phyloP scores from a whole-genome alignment of 2,888 invertebrate species.

The Machimus rusticus region DNA sequence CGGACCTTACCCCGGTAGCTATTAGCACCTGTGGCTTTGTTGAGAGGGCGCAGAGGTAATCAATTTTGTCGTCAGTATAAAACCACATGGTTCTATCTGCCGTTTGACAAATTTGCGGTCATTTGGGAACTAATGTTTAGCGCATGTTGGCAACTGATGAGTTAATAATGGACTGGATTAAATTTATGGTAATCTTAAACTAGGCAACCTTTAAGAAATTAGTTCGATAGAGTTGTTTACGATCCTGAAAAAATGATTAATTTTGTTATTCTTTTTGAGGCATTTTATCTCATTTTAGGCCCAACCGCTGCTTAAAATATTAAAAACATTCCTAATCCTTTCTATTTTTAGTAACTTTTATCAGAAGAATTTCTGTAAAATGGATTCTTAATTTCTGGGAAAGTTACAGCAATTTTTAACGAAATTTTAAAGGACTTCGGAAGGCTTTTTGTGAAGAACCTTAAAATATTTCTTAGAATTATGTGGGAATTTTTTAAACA shows the following conservation, averaged over 20 bases:
- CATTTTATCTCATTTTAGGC: background rate
- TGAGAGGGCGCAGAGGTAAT: background rate
- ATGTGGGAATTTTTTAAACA: too few relatives aligned
- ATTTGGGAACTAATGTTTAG: background rate
- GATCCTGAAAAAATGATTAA: background rate
- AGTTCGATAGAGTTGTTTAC: background rate
- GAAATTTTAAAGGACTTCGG: background rate
- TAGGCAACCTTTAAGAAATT: background rate
- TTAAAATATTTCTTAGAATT: too few relatives aligned
- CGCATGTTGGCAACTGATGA: background rate
- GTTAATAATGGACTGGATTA: conserved; percentile 2
- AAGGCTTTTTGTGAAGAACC: too few relatives aligned
- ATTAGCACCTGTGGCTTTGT: background rate
- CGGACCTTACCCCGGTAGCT: background rate
- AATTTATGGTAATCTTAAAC: conserved; percentile 7
- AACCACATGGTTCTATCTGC: background rate
- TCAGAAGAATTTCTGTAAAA: background rate
- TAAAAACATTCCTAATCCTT: background rate
- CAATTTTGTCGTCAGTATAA: background rate
- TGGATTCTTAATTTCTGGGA: background rate
- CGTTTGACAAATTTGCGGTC: background rate
- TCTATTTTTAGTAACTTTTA: background rate
- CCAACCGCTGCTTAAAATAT: background rate
- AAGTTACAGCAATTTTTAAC: background rate
- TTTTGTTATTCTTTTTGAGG: background rate